Conservation (phyloP, 2,888 invertebrate species). For the Microctonus aethiopoides region DNA sequence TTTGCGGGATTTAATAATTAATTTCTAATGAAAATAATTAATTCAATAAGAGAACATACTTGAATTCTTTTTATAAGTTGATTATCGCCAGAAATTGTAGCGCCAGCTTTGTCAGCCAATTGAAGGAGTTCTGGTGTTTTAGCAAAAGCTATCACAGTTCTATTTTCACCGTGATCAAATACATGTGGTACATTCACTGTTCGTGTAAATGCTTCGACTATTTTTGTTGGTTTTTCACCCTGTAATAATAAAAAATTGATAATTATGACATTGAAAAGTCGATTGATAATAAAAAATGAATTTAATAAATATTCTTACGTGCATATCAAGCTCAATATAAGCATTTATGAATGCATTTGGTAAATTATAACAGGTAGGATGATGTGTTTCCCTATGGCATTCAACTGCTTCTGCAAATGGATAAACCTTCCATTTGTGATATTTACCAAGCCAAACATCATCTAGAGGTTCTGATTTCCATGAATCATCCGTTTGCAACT, state of each 20-base stretch:
- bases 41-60: constrained; percentile 60
- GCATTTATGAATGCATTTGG: constrained; percentile 79
- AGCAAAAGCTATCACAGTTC: constrained; percentile 80
- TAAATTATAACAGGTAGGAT: constrained; percentile 83
- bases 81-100: constrained; percentile 77
- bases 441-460: constrained; percentile 73
- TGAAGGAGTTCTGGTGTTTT: constrained; percentile 74
- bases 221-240: constrained; percentile 71
- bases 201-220: constrained; percentile 76
- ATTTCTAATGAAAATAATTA: constrained; percentile 5
- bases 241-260: constrained; percentile 29
- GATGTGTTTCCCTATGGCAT: constrained; percentile 83
- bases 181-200: constrained; percentile 76
- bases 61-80: constrained; percentile 83
- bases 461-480: constrained; percentile 71
- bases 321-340: constrained; percentile 84
- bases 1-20: not conserved
- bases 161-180: constrained; percentile 77
- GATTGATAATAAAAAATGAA: constrained; percentile 2
- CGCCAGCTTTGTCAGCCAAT: constrained; percentile 77
- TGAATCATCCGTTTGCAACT: constrained; percentile 74
- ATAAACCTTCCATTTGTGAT: constrained; percentile 73
- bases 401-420: constrained; percentile 80
- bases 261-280: not conserved
- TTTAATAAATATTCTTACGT: constrained; percentile 60